phyloP scores from a whole-genome alignment of 2,113 vertebrate species.

The Oxyruncus cristatus region DNA sequence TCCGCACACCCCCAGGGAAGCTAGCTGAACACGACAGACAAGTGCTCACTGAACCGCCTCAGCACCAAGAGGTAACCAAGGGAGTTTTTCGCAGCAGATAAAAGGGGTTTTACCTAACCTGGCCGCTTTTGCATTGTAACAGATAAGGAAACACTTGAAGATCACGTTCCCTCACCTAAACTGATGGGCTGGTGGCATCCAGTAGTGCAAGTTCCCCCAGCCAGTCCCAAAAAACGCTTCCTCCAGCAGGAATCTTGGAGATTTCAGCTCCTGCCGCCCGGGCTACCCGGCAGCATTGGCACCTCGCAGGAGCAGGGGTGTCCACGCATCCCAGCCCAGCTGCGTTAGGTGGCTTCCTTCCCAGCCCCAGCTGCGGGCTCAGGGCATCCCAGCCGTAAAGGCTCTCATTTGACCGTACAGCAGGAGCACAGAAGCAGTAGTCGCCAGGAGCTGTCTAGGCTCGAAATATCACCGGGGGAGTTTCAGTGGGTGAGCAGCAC shows the following conservation, averaged over 20 bases:
- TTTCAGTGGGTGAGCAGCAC: neutral
- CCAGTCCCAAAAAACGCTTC: neutral
- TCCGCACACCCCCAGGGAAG: neutral
- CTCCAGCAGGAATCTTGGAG: neutral
- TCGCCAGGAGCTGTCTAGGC: neutral
- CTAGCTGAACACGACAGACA: neutral
- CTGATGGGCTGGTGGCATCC: conserved; percentile 54
- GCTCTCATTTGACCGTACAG: accelerated
- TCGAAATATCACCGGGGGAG: neutral
- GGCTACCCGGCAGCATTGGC: accelerated
- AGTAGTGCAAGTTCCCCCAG: conserved; percentile 58
- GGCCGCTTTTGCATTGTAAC: conserved; percentile 41
- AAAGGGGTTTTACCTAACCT: conserved; percentile 25
- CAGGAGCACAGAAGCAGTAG: neutral
- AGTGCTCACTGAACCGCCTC: neutral
- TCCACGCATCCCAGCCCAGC: neutral
- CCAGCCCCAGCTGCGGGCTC: neutral
- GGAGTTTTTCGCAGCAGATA: neutral
- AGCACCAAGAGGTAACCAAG: neutral
- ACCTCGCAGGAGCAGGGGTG: neutral
- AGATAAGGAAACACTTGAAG: conserved; percentile 59
- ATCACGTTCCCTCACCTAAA: conserved; percentile 51
- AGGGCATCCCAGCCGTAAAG: no score
- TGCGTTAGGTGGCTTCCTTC: accelerated
- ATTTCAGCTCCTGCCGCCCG: neutral